phyloP scores from a whole-genome alignment of 1,140 invertebrate species.

The Octopus bimaculoides region DNA sequence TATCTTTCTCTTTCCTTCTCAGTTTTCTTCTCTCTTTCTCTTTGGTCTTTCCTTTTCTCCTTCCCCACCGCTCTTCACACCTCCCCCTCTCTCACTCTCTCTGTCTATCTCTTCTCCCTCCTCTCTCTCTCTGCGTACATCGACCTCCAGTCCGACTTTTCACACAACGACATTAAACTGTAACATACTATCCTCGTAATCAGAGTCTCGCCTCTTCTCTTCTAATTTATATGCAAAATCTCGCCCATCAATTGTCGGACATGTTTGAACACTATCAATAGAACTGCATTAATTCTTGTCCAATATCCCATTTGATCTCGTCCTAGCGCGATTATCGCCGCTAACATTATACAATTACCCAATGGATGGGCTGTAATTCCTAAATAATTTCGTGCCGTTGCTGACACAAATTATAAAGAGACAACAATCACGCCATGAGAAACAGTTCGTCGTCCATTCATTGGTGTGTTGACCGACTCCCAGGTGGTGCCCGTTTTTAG shows the following conservation, averaged over 20 bases:
- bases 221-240: constrained; percentile 5
- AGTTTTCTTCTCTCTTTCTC: not conserved
- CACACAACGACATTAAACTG: not conserved
- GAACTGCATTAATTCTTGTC: not conserved
- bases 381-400: not conserved
- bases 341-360: constrained; percentile 9
- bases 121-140: not conserved
- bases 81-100: not conserved
- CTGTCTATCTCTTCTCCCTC: not conserved
- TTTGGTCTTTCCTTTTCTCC: not conserved
- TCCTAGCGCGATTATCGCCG: not conserved
- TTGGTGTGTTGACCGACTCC: not conserved
- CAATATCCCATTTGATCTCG: not conserved
- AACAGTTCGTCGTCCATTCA: not conserved
- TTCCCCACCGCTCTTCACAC: not conserved
- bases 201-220: not conserved
- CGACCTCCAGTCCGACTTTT: not conserved
- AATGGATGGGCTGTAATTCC: not conserved
- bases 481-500: not conserved
- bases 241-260: not conserved
- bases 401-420: constrained; percentile 10
- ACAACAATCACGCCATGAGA: not conserved
- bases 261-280: not conserved
- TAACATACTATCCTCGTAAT: not conserved
- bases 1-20: not conserved